Evolutionary conservation across 2,797 vertebrate species (phyloP).

Genomic region (Enteromius anoplus): DNA sequence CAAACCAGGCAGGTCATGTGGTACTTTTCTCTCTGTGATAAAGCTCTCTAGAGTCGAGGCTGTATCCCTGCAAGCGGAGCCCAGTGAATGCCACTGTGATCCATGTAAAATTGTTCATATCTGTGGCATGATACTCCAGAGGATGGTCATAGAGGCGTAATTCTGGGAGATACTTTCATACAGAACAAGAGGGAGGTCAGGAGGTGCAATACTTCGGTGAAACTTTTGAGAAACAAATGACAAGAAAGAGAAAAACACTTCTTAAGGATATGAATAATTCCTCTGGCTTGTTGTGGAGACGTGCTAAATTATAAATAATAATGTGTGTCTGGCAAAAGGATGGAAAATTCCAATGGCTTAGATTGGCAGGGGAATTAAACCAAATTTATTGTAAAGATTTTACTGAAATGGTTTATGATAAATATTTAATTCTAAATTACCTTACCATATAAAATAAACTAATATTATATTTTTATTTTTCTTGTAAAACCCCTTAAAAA

Average conservation of each 20-base stretch:
- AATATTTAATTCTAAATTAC: not conserved
- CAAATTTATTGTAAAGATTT: not conserved
- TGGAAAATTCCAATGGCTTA: not conserved
- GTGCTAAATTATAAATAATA: not conserved
- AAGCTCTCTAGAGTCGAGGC: slow-evolving; percentile 29
- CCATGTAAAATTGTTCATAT: slow-evolving; percentile 52
- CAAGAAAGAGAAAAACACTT: not conserved
- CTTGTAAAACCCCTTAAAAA: no score
- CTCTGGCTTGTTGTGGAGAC: not conserved
- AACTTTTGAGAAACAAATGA: slow-evolving; percentile 25
- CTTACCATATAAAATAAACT: not conserved
- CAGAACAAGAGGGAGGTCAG: slow-evolving; percentile 38
- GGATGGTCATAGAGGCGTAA: slow-evolving; percentile 16
- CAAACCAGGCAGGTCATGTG: slow-evolving; percentile 12
- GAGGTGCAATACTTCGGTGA: not conserved
- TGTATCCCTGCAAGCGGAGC: slow-evolving; percentile 23
- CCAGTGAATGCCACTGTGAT: slow-evolving; percentile 31
- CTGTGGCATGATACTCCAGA: slow-evolving; percentile 40
- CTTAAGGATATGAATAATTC: not conserved
- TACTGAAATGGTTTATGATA: not conserved
- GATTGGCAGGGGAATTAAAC: not conserved
- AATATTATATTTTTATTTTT: not conserved
- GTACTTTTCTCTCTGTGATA: slow-evolving; percentile 33
- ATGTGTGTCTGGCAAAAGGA: not conserved
- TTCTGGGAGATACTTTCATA: slow-evolving; percentile 35